These are phyloP conservation scores for Tipula helvola DNA, from an alignment of 2,888 invertebrate genomes.

Conservation along the genomic window DNA sequence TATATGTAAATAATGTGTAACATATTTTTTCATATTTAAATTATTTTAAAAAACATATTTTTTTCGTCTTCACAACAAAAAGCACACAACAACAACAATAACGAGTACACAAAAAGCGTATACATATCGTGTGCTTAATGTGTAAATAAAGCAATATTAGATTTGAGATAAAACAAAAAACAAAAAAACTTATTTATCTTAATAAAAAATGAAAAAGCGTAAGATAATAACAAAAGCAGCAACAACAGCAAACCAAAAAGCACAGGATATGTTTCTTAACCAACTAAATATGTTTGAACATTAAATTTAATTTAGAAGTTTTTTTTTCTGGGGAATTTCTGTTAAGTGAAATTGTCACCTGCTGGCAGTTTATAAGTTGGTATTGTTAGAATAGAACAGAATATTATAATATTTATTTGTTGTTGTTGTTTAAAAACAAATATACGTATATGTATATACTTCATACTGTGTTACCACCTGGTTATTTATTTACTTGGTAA, in stretches of 20 bases:
- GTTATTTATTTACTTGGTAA: not conserved
- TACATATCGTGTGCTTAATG: not conserved
- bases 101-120: not conserved
- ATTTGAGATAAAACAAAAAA: not conserved
- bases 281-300: not conserved
- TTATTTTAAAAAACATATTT: not conserved
- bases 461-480: not conserved
- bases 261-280: not conserved
- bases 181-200: not conserved
- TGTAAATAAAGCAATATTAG: not conserved
- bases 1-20: not conserved
- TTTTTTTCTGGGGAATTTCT: not conserved
- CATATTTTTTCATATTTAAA: not conserved
- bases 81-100: not conserved
- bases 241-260: not conserved
- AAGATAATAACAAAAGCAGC: not conserved
- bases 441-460: not conserved
- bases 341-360: constrained; percentile 4
- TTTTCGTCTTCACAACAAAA: not conserved
- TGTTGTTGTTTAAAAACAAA: not conserved
- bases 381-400: not conserved
- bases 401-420: not conserved
- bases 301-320: not conserved
- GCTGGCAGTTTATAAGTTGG: not conserved
- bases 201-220: not conserved